Base-by-base conservation (phyloP, 2,797 vertebrate species). In the Rhynchotus rufescens region DNA sequence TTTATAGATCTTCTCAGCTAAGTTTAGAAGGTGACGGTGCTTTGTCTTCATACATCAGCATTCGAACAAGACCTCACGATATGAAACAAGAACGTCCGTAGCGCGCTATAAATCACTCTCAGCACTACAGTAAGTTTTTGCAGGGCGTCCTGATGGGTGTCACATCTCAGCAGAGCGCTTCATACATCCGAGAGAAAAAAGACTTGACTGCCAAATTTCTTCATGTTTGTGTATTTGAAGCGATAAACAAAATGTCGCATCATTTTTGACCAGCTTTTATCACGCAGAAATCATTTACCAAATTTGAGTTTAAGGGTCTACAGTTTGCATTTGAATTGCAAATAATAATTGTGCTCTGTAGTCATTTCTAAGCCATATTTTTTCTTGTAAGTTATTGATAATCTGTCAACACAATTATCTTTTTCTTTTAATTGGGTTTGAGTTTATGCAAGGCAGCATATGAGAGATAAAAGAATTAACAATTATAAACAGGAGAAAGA, bases 11-110 rank as follows among this genome's bases (percentile, higher is more conserved):
- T 94, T 54, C 69, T 80, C 71, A 77, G 34, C 90, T 76, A 61
- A 74, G 81, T 96, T 93, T 94, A 95, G 84, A 87, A 74, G 84
- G 89, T 93, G 92, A n/a, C 65, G 12, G 38, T 78, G 28, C 74
- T 96, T 92, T 88, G 84, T 91, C 82, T 92, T 90, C 93, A 94
- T 95, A 86, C 42, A 95, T 94, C 92, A 95, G 72, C 45, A 90
- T 76, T 94, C 73, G 90, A 96, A 95, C 81, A 95, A 93, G 89
- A 92, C 74, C 86, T 95, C 84, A 25, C 88, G 57, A 40, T 86
- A 69, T 1, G 9, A 93, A 88, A 86, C 80, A 93, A 61, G 82
- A 83, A 51, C 44, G 62, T n/a, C 89, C 79, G 44, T 45, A 75
- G 78, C 8, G 17, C 8, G 5, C 79, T 38, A 82, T 91, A 96